phyloP scores from a whole-genome alignment of 2,888 invertebrate species.

The Nowickia ferox region DNA sequence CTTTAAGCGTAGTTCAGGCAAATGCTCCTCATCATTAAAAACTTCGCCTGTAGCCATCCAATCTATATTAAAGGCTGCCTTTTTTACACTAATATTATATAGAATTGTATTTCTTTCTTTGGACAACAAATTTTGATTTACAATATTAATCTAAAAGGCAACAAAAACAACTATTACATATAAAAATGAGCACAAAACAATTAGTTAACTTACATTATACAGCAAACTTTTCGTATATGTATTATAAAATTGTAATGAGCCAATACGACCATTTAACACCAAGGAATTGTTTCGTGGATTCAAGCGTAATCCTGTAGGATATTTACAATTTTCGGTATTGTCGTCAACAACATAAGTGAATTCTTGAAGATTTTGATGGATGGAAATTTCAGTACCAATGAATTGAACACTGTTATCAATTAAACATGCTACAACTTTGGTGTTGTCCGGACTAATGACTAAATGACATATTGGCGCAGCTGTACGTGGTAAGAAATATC shows the following conservation, averaged over 20 bases:
- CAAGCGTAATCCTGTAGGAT: conserved; percentile 82
- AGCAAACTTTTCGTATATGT: conserved; percentile 86
- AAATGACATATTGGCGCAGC: conserved; percentile 87
- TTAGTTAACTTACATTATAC: conserved; percentile 86
- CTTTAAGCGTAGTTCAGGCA: conserved; percentile 88
- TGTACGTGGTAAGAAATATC: conserved; percentile 88
- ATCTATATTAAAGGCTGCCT: conserved; percentile 87
- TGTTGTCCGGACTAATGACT: conserved; percentile 86
- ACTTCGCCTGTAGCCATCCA: conserved; percentile 91
- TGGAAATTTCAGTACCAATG: conserved; percentile 84
- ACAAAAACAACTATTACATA: background rate
- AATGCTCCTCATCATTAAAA: conserved; percentile 85
- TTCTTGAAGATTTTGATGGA: conserved; percentile 87
- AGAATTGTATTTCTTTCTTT: conserved; percentile 86
- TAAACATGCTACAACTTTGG: conserved; percentile 87
- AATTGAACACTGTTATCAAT: conserved; percentile 88
- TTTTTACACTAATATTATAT: conserved; percentile 87
- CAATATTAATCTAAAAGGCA: conserved; percentile 87
- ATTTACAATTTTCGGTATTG: conserved; percentile 83
- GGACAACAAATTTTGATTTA: conserved; percentile 88
- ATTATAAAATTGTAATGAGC: conserved; percentile 90
- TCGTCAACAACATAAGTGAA: conserved; percentile 85
- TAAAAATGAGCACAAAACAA: background rate
- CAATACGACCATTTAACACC: conserved; percentile 89
- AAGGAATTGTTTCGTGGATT: conserved; percentile 87